Evolutionary conservation across 2,113 vertebrate genomes (phyloP).

Genomic region (Xenopus tropicalis): UCB_Xtro_10.0 CM004445.2:113966501-113967000

Average conservation of each 20-base stretch:
- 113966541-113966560: constrained; percentile 3
- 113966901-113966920: too few relatives aligned
- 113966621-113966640: neutral
- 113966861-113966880: too few relatives aligned
- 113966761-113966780: neutral
- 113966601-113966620: neutral
- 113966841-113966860: neutral
- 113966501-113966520: neutral
- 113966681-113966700: constrained; percentile 4
- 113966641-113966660: constrained; percentile 3
- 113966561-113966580: neutral
- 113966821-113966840: neutral
- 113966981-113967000: too few relatives aligned
- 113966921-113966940: too few relatives aligned
- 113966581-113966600: neutral
- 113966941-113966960: too few relatives aligned
- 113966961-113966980: too few relatives aligned
- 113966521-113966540: neutral
- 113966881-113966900: too few relatives aligned
- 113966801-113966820: too few relatives aligned
- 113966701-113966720: neutral
- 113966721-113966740: constrained; percentile 3
- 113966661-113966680: neutral
- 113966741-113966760: neutral
- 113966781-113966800: neutral